Conservation (phyloP, 2,797 vertebrate genomes). For the Bovichtus variegatus region DNA sequence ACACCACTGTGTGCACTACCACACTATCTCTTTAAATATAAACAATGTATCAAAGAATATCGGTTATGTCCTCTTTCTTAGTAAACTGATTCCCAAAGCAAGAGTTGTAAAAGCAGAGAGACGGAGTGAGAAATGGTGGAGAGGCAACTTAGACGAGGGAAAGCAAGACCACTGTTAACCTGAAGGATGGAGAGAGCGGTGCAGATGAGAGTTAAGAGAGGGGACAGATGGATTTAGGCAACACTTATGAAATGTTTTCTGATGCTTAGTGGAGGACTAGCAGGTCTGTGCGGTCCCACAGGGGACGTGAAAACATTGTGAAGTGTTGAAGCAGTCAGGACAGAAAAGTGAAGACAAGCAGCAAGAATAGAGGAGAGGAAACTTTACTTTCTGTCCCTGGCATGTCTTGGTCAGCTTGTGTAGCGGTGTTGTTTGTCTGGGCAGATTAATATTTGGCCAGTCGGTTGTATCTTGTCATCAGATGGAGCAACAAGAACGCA, state of each 20-base stretch:
- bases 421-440: neutral
- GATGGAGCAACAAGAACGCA: neutral
- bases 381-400: constrained; percentile 8
- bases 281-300: constrained; percentile 35
- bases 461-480: neutral
- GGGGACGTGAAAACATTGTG: constrained; percentile 65
- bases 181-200: too few species aligned
- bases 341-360: constrained; percentile 36
- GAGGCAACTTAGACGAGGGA: neutral
- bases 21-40: neutral
- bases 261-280: constrained; percentile 34
- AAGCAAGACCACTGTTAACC: neutral
- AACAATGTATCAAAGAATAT: neutral
- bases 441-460: neutral
- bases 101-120: neutral
- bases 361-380: constrained; percentile 36
- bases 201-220: neutral
- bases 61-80: neutral
- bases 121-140: neutral
- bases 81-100: neutral
- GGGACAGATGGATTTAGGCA: constrained; percentile 40
- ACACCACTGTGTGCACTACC: neutral
- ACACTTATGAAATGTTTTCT: constrained; percentile 36
- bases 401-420: constrained; percentile 25
- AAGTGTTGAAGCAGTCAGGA: constrained; percentile 55